phyloP scores from a whole-genome alignment of 2,113 vertebrate species.

The Spermophilus dauricus region DNA sequence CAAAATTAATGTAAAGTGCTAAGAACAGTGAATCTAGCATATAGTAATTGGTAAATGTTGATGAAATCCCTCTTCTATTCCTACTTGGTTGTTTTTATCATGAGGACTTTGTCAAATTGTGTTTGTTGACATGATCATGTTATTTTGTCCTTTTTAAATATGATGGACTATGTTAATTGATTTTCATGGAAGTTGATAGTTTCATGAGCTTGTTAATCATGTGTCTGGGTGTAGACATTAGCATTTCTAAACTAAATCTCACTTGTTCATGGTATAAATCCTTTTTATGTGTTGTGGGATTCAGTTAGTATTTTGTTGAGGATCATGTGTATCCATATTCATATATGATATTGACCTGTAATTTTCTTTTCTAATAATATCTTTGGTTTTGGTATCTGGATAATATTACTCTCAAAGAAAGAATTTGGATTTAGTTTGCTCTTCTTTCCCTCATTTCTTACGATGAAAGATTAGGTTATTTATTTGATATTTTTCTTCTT shows the following conservation, averaged over 20 bases:
- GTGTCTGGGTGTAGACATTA: not conserved
- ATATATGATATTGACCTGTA: slow-evolving; percentile 18
- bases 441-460: too few species aligned
- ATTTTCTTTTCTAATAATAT: slow-evolving; percentile 55
- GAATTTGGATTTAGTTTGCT: not conserved
- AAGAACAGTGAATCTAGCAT: not conserved
- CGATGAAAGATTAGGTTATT: too few species aligned
- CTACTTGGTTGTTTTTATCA: slow-evolving; percentile 35
- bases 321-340: slow-evolving; percentile 39
- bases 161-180: not conserved
- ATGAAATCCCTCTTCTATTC: slow-evolving; percentile 10
- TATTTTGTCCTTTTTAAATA: slow-evolving; percentile 30
- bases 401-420: slow-evolving; percentile 32
- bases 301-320: slow-evolving; percentile 58
- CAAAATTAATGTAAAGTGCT: slow-evolving; percentile 35
- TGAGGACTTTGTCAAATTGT: slow-evolving; percentile 40
- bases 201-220: not conserved
- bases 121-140: slow-evolving; percentile 48
- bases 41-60: slow-evolving; percentile 41
- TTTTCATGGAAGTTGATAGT: slow-evolving; percentile 3
- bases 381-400: slow-evolving; percentile 8
- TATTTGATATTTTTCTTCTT: too few species aligned
- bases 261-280: not conserved
- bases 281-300: slow-evolving; percentile 22
- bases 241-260: slow-evolving; percentile 12